These are phyloP conservation scores for Pampus argenteus DNA, from an alignment of 2,797 vertebrate genomes.

Conservation along the genomic window DNA sequence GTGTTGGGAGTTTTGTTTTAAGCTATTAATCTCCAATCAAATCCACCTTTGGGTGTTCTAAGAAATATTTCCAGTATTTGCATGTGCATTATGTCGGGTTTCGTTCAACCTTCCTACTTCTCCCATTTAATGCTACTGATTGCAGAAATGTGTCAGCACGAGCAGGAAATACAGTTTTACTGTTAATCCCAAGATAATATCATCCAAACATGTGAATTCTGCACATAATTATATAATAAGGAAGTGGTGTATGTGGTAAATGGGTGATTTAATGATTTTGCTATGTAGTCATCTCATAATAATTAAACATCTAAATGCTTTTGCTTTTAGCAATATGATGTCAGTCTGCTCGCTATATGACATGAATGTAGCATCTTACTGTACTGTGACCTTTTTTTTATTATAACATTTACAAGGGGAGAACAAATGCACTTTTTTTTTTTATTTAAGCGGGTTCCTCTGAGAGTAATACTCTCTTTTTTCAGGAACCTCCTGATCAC, in stretches of 20 bases:
- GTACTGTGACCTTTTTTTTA: no score
- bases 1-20: not conserved
- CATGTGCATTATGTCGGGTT: not conserved
- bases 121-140: not conserved
- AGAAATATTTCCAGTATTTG: not conserved
- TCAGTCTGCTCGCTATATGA: not conserved
- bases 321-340: not conserved
- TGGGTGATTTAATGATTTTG: not conserved
- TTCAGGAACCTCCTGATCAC: no score
- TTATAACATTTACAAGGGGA: not conserved
- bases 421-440: not conserved
- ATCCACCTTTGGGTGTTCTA: not conserved
- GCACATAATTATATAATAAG: not conserved
- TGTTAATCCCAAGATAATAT: not conserved
- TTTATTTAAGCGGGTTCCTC: no score
- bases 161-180: not conserved
- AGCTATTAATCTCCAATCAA: not conserved
- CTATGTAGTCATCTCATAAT: not conserved
- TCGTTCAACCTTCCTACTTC: not conserved
- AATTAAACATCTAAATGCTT: not conserved
- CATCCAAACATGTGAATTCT: not conserved
- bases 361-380: not conserved
- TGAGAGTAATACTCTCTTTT: no score
- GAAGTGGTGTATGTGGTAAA: not conserved
- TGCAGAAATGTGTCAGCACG: not conserved